Conservation (phyloP, 1,140 invertebrate species). For the Tribolium madens region DNA sequence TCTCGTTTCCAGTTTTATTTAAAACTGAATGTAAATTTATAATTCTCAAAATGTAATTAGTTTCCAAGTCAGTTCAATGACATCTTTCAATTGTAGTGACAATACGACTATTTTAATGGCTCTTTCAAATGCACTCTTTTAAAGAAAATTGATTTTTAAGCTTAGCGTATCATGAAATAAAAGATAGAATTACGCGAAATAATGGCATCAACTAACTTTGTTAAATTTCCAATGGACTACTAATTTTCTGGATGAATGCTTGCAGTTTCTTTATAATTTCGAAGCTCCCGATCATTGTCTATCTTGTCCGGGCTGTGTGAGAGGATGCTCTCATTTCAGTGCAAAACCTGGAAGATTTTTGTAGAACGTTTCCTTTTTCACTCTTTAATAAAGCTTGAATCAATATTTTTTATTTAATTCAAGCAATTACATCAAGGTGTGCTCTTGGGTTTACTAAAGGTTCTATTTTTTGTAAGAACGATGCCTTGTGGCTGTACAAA, state of each 20-base stretch:
- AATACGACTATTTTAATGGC: no score
- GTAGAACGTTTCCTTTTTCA: no score
- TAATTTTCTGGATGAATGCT: constrained; percentile 32
- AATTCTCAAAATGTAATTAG: no score
- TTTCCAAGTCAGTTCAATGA: not conserved
- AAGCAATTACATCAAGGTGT: no score
- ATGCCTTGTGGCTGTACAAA: constrained; percentile 9
- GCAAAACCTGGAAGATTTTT: not conserved
- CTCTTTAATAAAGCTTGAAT: no score
- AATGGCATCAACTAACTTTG: constrained; percentile 19
- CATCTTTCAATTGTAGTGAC: no score
- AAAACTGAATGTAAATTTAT: no score
- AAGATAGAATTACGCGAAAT: not conserved
- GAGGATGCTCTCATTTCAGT: not conserved
- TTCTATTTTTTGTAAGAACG: constrained; percentile 2
- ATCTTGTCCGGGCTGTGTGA: not conserved
- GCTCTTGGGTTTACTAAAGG: no score
- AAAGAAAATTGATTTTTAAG: constrained; percentile 3
- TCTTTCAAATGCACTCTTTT: not conserved
- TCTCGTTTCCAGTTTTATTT: no score
- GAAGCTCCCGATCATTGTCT: not conserved
- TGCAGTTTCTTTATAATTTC: constrained; percentile 13
- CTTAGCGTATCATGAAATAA: constrained; percentile 4
- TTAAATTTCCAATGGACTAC: constrained; percentile 30
- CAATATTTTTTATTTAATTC: no score